Evolutionary conservation across 2,797 vertebrate species (phyloP).

Genomic region (Lindbergichthys nudifrons): DNA sequence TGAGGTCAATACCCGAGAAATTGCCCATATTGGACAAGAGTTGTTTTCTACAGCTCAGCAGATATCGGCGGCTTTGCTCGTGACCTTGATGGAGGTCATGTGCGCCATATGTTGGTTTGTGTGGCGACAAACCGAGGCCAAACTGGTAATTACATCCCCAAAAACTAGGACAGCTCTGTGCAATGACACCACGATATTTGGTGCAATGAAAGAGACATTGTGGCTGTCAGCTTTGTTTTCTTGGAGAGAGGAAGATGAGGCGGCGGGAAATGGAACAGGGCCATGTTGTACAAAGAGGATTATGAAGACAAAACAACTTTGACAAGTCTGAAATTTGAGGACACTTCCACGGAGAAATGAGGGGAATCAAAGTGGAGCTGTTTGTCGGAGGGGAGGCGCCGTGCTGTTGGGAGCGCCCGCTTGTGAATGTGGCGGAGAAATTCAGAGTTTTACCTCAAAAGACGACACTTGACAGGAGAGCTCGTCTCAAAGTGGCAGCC

Average conservation of each 20-base stretch:
- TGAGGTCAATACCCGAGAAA: constrained; percentile 66
- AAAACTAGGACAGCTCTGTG: constrained; percentile 48
- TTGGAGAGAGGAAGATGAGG: constrained; percentile 57
- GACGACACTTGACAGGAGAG: constrained; percentile 69
- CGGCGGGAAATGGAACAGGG: constrained; percentile 57
- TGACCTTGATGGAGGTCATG: constrained; percentile 75
- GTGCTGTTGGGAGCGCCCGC: constrained; percentile 41
- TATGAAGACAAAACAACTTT: constrained; percentile 79
- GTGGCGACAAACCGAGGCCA: constrained; percentile 39
- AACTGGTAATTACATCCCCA: constrained; percentile 38
- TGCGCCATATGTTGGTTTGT: constrained; percentile 63
- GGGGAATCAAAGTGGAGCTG: constrained; percentile 74
- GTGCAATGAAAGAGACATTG: constrained; percentile 54
- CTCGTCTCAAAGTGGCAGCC: constrained; percentile 67
- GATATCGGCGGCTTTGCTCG: constrained; percentile 49
- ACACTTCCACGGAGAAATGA: constrained; percentile 74
- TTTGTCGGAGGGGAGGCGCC: constrained; percentile 63
- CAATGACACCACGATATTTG: constrained; percentile 62
- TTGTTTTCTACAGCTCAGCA: constrained; percentile 64
- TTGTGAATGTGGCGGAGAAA: constrained; percentile 53
- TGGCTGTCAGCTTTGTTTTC: constrained; percentile 69
- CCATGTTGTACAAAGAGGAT: constrained; percentile 74
- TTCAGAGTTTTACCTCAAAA: constrained; percentile 62
- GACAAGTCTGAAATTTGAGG: constrained; percentile 80
- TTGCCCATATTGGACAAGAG: constrained; percentile 45